A percentile compares a stretch with the other conserved stretches of the same genome.
Evolutionary conservation across 2,113 vertebrate genomes (phyloP).

Genomic region (Pelvicachromis taeniatus): DNA sequence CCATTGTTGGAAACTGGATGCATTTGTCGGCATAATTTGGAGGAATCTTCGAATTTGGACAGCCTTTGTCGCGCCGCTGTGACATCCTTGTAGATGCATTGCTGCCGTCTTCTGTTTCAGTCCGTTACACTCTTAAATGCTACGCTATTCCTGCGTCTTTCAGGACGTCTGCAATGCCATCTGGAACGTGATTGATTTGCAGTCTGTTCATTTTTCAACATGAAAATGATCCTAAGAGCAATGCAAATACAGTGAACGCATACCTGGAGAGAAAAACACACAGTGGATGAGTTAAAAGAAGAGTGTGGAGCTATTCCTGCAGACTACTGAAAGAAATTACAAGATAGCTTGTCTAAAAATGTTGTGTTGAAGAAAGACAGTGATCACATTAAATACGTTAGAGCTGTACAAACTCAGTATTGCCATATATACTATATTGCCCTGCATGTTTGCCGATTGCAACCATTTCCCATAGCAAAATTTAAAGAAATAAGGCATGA

Average conservation of each 20-base stretch:
- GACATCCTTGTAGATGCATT: too few relatives aligned
- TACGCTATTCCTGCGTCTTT: too few relatives aligned
- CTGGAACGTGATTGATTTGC: neutral
- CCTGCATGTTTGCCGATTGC: rapidly evolving
- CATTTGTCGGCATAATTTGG: too few relatives aligned
- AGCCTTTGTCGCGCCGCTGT: too few relatives aligned
- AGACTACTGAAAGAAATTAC: neutral
- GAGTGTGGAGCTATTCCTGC: neutral
- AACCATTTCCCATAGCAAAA: neutral
- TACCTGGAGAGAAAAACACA: neutral
- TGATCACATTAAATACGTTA: neutral
- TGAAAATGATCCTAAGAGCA: neutral
- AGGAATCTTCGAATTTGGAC: too few relatives aligned
- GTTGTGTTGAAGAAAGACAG: neutral
- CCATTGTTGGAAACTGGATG: too few relatives aligned
- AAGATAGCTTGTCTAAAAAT: neutral
- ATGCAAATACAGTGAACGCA: neutral
- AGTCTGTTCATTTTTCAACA: neutral
- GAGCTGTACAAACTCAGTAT: neutral
- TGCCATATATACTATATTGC: neutral
- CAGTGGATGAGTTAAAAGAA: neutral
- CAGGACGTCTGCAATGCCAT: neutral
- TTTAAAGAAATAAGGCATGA: neutral
- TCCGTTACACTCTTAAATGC: too few relatives aligned
- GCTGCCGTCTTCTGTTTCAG: too few relatives aligned